These are phyloP conservation scores for Hirundichthys speculiger DNA, from an alignment of 2,113 vertebrate genomes.

Conservation along the genomic window DNA sequence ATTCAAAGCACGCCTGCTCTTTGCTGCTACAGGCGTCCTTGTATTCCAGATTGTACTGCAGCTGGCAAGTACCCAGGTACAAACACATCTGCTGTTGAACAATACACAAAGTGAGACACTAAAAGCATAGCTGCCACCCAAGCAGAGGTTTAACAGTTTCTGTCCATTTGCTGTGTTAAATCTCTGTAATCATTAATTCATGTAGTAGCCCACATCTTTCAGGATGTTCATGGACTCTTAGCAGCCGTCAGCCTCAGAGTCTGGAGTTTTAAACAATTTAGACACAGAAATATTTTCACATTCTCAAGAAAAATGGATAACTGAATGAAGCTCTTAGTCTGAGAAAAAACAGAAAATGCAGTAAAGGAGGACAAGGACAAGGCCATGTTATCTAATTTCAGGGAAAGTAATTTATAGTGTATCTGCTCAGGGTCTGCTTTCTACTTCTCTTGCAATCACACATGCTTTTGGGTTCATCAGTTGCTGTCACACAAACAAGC, in stretches of 20 bases:
- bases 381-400: too few species aligned
- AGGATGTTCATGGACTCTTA: conserved; percentile 3
- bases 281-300: too few species aligned
- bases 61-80: not conserved
- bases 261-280: too few species aligned
- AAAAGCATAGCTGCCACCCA: conserved; percentile 4
- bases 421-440: too few species aligned
- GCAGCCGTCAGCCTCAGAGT: not conserved
- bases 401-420: too few species aligned
- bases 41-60: not conserved
- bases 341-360: too few species aligned
- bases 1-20: conserved; percentile 43
- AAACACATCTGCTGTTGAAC: not conserved
- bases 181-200: not conserved
- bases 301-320: too few species aligned
- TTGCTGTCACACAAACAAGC: too few species aligned
- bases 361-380: too few species aligned
- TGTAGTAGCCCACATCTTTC: not conserved
- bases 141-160: not conserved
- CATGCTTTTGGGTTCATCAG: too few species aligned
- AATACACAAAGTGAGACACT: not conserved
- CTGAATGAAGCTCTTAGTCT: too few species aligned
- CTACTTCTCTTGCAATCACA: too few species aligned
- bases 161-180: not conserved
- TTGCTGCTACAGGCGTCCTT: conserved; percentile 23